Evolutionary conservation across 2,113 vertebrate genomes (phyloP).

Genomic region (Psephotus haematonotus): DNA sequence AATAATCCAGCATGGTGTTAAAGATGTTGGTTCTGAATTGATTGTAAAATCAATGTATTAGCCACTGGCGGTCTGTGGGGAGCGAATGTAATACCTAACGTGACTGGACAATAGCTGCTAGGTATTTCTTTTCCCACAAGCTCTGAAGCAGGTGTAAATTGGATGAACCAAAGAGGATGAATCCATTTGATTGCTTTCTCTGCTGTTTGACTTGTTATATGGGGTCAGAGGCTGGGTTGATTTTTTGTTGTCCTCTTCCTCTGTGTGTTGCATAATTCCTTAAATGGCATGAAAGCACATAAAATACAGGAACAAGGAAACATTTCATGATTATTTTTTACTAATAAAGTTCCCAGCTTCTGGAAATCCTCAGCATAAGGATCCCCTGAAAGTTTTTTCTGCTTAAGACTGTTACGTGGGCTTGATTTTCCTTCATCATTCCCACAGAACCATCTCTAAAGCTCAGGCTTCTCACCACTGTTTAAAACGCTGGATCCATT

Average conservation of each 20-base stretch:
- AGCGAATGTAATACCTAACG: neutral
- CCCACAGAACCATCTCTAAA: neutral
- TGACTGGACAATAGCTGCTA: neutral
- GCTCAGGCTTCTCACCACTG: neutral
- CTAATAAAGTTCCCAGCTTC: neutral
- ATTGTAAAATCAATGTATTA: constrained; percentile 34
- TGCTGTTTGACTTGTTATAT: neutral
- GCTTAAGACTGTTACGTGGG: neutral
- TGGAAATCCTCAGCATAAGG: neutral
- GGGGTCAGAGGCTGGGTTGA: neutral
- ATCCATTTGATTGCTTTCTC: neutral
- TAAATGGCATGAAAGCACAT: neutral
- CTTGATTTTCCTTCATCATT: neutral
- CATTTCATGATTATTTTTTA: neutral
- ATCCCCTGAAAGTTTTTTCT: neutral
- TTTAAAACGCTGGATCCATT: neutral
- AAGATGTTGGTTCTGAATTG: constrained; percentile 7
- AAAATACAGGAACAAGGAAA: neutral
- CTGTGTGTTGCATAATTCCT: neutral
- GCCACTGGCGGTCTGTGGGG: neutral
- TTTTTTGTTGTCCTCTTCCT: neutral
- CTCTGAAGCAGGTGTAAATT: neutral
- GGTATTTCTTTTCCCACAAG: neutral
- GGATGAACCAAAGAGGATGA: neutral
- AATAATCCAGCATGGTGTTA: neutral